Evolutionary conservation across 35 echinoderm and acorn worm species (phyloP).

Genomic region (Heliocidaris tuberculata): DNA sequence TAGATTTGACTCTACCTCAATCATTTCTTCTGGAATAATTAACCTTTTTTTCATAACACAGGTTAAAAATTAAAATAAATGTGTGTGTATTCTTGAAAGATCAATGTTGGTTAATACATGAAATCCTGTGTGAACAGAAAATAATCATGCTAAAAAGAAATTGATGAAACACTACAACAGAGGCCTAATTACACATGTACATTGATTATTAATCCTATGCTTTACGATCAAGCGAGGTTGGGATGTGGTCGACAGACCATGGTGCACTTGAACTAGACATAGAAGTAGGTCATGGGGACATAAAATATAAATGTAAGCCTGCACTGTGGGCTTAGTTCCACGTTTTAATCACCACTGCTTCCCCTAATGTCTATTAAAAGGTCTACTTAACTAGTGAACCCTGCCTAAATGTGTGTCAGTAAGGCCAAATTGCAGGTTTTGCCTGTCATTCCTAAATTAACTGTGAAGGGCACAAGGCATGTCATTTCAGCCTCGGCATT

Average conservation of each 20-base stretch:
- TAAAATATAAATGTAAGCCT: neutral
- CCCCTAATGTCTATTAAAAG: neutral
- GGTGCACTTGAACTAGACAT: neutral
- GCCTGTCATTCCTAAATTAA: neutral
- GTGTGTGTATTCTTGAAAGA: too few species aligned
- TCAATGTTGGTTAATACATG: too few species aligned
- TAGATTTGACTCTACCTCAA: neutral
- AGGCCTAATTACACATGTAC: too few species aligned
- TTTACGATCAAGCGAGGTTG: neutral
- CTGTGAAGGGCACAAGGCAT: neutral
- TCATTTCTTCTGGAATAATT: too few species aligned
- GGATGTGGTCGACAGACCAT: neutral
- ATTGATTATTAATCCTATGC: neutral
- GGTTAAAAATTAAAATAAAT: neutral
- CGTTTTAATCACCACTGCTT: neutral
- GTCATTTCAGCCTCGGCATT: neutral
- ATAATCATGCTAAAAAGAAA: too few species aligned
- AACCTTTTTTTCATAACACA: too few species aligned
- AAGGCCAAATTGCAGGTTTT: neutral
- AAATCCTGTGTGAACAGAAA: too few species aligned
- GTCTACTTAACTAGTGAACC: neutral
- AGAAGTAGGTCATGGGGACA: neutral
- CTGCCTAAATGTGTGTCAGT: neutral
- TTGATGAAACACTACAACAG: too few species aligned
- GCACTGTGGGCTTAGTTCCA: neutral